These are phyloP conservation scores for Spisula solida DNA, from an alignment of 2,888 invertebrate species.

Conservation along the genomic window DNA sequence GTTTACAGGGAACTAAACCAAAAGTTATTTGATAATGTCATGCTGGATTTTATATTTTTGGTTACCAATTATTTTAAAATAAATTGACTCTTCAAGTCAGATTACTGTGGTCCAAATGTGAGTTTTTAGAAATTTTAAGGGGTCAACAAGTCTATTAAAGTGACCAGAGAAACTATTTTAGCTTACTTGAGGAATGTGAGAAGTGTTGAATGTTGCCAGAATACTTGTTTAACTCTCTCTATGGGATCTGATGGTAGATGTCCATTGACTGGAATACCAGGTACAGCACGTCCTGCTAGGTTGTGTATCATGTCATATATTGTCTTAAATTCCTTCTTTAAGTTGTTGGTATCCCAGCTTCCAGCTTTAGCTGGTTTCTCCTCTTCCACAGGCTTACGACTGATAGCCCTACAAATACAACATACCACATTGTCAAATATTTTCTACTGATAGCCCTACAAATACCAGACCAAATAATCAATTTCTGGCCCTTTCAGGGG, in stretches of 20 bases:
- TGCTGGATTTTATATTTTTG: too few relatives aligned
- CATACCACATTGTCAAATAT: too few relatives aligned
- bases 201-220: conserved; percentile 87
- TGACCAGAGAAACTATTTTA: background rate
- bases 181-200: conserved; percentile 86
- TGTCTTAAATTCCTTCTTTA: conserved; percentile 86
- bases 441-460: too few relatives aligned
- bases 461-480: too few relatives aligned
- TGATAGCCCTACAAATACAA: conserved; percentile 72
- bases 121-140: too few relatives aligned
- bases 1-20: too few relatives aligned
- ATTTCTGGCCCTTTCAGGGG: too few relatives aligned
- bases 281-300: conserved; percentile 85
- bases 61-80: too few relatives aligned
- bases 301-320: conserved; percentile 87
- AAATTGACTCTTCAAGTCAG: too few relatives aligned
- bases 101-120: too few relatives aligned
- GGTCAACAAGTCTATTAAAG: too few relatives aligned
- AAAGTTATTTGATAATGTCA: too few relatives aligned
- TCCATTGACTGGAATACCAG: conserved; percentile 86
- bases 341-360: conserved; percentile 78
- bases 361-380: conserved; percentile 76
- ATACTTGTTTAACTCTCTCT: conserved; percentile 86
- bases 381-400: conserved; percentile 75
- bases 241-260: conserved; percentile 85